A percentile compares a stretch with the other conserved stretches of the same genome.
Evolutionary conservation across 2,888 invertebrate genomes (phyloP).

Genomic region (Eutolmus rufibarbis): DNA sequence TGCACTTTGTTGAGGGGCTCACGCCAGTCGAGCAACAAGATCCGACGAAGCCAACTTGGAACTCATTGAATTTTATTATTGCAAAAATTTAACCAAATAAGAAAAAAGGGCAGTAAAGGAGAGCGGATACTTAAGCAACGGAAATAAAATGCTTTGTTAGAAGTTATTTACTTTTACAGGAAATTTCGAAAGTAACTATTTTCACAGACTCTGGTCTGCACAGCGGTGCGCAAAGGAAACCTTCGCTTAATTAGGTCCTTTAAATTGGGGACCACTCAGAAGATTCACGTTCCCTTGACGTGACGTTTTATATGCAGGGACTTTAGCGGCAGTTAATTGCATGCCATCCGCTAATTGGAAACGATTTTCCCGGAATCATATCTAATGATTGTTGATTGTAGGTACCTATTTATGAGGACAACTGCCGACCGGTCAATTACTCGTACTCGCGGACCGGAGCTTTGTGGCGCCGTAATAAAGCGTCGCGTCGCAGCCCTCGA

Average conservation of each 20-base stretch:
- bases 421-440: conserved; percentile 10
- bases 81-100: neutral
- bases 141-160: conserved; percentile 20
- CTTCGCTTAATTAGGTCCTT: conserved; percentile 18
- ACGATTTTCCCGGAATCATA: conserved; percentile 8
- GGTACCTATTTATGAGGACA: conserved; percentile 26
- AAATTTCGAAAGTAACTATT: conserved; percentile 15
- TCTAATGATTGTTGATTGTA: conserved; percentile 30
- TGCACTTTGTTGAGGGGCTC: neutral
- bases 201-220: neutral
- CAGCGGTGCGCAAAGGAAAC: neutral
- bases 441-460: neutral
- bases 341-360: conserved; percentile 27
- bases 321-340: conserved; percentile 30
- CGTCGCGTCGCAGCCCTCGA: neutral
- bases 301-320: neutral
- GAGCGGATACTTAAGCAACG: neutral
- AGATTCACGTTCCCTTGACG: conserved; percentile 1
- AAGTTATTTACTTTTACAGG: conserved; percentile 16
- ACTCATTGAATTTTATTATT: conserved; percentile 20
- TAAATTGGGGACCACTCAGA: neutral
- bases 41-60: neutral
- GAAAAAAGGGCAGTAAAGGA: neutral
- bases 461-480: neutral
- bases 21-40: neutral